phyloP scores from a whole-genome alignment of 2,113 vertebrate genomes.

The Martes martes region DNA sequence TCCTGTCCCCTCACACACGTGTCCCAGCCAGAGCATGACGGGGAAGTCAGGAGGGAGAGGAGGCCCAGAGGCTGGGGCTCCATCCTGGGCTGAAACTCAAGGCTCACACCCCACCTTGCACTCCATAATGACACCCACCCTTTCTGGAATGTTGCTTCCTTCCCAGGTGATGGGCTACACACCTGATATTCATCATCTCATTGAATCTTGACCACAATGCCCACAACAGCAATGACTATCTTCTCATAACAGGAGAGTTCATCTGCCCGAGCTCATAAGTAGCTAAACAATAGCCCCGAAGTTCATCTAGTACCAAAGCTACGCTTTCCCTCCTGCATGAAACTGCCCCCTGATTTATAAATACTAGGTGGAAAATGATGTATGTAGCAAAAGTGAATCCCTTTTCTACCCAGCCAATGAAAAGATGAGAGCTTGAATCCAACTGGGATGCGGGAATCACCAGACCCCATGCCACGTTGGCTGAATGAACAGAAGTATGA shows the following conservation, averaged over 20 bases:
- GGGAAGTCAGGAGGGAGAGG: too few species aligned
- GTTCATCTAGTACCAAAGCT: not conserved
- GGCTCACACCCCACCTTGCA: not conserved
- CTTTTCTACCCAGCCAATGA: too few species aligned
- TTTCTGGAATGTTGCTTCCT: not conserved
- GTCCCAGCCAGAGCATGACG: not conserved
- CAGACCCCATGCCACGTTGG: not conserved
- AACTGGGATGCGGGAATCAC: rapidly evolving
- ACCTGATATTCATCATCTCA: not conserved
- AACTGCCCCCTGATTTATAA: too few species aligned
- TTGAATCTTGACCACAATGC: not conserved
- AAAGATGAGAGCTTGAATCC: not conserved
- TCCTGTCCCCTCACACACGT: not conserved
- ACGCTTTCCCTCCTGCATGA: not conserved
- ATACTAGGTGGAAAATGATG: not conserved
- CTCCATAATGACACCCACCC: not conserved
- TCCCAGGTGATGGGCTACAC: not conserved
- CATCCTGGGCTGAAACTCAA: too few species aligned
- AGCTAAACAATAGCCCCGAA: not conserved
- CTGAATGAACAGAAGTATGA: not conserved
- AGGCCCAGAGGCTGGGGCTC: not conserved
- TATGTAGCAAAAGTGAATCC: too few species aligned
- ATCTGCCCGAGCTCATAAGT: not conserved
- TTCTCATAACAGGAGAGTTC: not conserved
- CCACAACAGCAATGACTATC: not conserved